These are phyloP conservation scores for Epinephelus malabaricus DNA, from an alignment of 2,797 vertebrate species.

Conservation along the genomic window DNA sequence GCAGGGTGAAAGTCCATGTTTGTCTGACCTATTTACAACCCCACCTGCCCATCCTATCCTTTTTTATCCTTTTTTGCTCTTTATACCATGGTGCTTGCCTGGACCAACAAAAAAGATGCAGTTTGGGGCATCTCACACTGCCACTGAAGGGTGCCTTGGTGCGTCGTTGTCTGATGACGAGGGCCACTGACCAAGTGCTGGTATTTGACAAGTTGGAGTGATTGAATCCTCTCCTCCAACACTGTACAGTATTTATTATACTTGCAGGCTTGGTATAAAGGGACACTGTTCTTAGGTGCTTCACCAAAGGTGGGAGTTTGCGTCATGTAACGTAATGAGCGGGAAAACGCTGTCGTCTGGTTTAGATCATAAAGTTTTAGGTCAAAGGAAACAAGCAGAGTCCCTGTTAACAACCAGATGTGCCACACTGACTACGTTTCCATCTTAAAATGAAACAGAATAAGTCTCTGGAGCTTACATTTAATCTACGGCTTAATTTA, in stretches of 20 bases:
- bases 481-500: conserved; percentile 15
- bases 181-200: no score
- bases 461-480: neutral
- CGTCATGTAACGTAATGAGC: conserved; percentile 21
- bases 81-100: no score
- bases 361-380: conserved; percentile 33
- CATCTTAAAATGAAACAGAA: conserved; percentile 1
- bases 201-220: no score
- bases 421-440: conserved; percentile 15
- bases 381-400: conserved; percentile 26
- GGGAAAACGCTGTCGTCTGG: conserved; percentile 16
- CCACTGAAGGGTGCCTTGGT: no score
- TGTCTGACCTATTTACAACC: no score
- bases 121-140: no score
- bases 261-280: conserved; percentile 33
- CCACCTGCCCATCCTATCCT: no score
- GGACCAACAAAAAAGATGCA: no score
- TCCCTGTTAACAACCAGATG: conserved; percentile 15
- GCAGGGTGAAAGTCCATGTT: no score
- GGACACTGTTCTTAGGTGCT: conserved; percentile 20
- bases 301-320: conserved; percentile 16
- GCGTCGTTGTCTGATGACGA: no score
- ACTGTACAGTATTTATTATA: conserved; percentile 6
- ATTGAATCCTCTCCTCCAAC: neutral
- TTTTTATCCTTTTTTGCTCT: no score